Evolutionary conservation across 1,140 invertebrate species (phyloP), one percentile per base, ranked within the genome.

Genomic region (Lepidurus packardi): DNA sequence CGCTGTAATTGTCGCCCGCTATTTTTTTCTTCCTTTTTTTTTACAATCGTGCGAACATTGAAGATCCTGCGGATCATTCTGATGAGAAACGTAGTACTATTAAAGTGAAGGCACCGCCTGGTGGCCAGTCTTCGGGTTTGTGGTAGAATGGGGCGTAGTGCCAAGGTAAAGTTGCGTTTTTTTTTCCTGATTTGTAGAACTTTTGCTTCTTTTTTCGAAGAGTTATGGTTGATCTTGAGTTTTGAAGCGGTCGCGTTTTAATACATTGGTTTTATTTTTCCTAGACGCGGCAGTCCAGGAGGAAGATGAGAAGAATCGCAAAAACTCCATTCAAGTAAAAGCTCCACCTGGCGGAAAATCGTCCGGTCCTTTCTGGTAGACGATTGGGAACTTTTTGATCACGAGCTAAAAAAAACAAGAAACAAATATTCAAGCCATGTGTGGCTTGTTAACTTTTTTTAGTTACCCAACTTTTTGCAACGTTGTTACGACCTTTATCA

Each of bases 101-200:
- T 82, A 85, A 87, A 79, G 87, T 88, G 16, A 86, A 87, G 78
- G 87, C 88, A 83, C 87, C 87, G 77, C 87, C 87, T 13, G 87
- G 87, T 79, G 87, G 87, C 78, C 85, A 85, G 80, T 87, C 87
- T 77, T 85, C 87, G 42, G 87, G 87, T n/a, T 78, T 83, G 11
- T 83, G 82, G 82, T 83, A 77, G 73, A 65, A 44, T 16, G 34
- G 6, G 11, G 24, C 9, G n/a, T 1, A 78, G 25, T 34, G n/a
- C 11, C 7, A 76, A 24, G 21, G 34, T 24, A 41, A 47, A 74
- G 1, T 47, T 47, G 34, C 34, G 34, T 34, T 77, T 21, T 77
- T 77, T 76, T 7, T 21, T 43, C 10, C 45, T 65, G 34, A 75
- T 77, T 34, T 77, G n/a, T 73, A 42, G 11, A 7, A 41, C 24